phyloP scores from a whole-genome alignment of 2,797 vertebrate species.

The Hemitrygon akajei region DNA sequence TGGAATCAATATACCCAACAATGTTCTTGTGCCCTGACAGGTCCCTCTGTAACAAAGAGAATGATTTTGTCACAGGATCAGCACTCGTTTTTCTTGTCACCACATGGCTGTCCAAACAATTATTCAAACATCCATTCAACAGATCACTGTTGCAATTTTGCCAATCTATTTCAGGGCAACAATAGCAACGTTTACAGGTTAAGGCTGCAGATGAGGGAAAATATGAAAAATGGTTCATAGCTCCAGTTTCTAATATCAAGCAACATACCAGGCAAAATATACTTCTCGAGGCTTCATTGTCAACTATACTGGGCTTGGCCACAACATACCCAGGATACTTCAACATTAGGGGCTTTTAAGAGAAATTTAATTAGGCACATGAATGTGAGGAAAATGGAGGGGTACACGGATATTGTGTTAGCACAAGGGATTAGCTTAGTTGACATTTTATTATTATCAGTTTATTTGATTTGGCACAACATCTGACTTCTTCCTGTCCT shows the following conservation, averaged over 20 bases:
- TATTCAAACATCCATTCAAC: background rate
- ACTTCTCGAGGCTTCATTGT: background rate
- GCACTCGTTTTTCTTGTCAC: background rate
- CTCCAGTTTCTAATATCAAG: background rate
- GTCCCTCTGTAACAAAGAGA: conserved; percentile 67
- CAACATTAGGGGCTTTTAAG: background rate
- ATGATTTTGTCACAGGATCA: background rate
- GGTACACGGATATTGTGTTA: too few species aligned
- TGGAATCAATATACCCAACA: conserved; percentile 92
- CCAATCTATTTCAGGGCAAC: background rate
- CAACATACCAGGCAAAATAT: too few species aligned
- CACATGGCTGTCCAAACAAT: background rate
- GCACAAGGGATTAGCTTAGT: too few species aligned
- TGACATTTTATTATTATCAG: too few species aligned
- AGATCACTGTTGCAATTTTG: background rate
- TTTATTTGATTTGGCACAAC: too few species aligned
- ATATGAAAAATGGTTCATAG: background rate
- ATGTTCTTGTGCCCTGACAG: conserved; percentile 93
- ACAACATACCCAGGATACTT: too few species aligned
- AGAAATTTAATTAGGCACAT: too few species aligned
- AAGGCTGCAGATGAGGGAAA: background rate
- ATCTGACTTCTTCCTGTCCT: too few species aligned
- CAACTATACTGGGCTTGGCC: background rate
- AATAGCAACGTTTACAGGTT: background rate
- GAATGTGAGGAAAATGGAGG: too few species aligned